Evolutionary conservation across 2,888 invertebrate species (phyloP), one percentile per base, ranked within the genome.

Genomic region (Buathra laborator): DNA sequence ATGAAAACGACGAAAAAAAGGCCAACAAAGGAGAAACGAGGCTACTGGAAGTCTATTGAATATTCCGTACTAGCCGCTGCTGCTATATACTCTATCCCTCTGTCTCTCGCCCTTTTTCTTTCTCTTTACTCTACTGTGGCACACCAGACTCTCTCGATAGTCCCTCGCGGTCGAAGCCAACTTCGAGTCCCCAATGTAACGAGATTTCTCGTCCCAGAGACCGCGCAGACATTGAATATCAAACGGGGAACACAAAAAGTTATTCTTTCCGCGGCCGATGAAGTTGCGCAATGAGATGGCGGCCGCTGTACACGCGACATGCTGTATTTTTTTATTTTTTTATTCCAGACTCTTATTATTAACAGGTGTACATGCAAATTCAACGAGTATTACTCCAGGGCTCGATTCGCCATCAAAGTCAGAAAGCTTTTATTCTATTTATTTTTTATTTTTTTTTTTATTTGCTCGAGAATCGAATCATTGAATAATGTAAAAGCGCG

Each of bases 21-120:
- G 56, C 64, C 68, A 81, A 78, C 77, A 81, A 77, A 78, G 68
- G 37, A 53, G 74, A 84, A 81, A 70, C 77, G 77, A 78, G 84
- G 81, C 84, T 78, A 77, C 72, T 62, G 80, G 12, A 56, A 81
- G 62, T 68, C 71, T 81, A 84, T 84, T 78, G 84, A 81, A 84
- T 84, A 84, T 76, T 84, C 72, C 59, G 79, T 37, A 37, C 75
- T 71, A 66, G 70, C 66, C 66, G 24, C 10, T 9, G 19, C 24
- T 37, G 37, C 37, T 37, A 37, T 5, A 9, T 37, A 56, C 10
- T 19, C 56, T 9, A 9, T 46, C 44, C 24, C n/a, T 43, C 12
- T 62, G 19, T 16, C 16, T 81, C 44, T 51, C 29, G 53, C 46
- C 19, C 14, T 29, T 32, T 51, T 80, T 14, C 67, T 53, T 53